Conservation (phyloP, 2,113 vertebrate species). For the Nycticorax nycticorax region DNA sequence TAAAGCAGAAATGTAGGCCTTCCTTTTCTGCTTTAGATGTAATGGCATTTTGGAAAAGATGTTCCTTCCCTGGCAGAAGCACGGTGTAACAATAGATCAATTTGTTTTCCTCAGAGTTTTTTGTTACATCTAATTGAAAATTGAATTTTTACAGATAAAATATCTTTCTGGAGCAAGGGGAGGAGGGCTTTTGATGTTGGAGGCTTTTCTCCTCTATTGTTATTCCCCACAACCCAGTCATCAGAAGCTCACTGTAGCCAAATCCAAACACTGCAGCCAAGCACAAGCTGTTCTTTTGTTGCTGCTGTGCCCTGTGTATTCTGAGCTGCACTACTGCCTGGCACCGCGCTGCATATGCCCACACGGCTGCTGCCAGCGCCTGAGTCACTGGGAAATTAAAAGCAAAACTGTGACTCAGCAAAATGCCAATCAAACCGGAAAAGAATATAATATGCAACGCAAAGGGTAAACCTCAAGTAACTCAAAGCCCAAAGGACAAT, state of each 20-base stretch:
- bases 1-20: not conserved
- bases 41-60: not conserved
- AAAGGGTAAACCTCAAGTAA: not conserved
- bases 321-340: not conserved
- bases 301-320: not conserved
- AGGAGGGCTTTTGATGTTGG: not conserved
- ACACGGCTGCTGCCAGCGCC: not conserved
- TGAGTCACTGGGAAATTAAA: not conserved
- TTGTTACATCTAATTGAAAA: not conserved
- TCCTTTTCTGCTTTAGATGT: not conserved
- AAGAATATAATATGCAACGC: not conserved
- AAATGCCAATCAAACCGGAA: not conserved
- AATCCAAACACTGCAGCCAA: not conserved
- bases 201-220: not conserved
- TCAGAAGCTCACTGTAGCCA: not conserved
- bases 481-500: not conserved
- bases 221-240: not conserved
- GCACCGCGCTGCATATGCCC: not conserved
- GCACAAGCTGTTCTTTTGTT: not conserved
- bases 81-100: not conserved
- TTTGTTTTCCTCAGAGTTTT: not conserved
- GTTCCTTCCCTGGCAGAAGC: not conserved
- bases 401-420: slow-evolving; percentile 47
- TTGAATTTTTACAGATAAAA: not conserved
- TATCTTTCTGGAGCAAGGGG: not conserved